A percentile compares a stretch with the other conserved stretches of the same genome.
Conservation (phyloP, 1,140 invertebrate species). For the Aphelenchoides fujianensis region DNA sequence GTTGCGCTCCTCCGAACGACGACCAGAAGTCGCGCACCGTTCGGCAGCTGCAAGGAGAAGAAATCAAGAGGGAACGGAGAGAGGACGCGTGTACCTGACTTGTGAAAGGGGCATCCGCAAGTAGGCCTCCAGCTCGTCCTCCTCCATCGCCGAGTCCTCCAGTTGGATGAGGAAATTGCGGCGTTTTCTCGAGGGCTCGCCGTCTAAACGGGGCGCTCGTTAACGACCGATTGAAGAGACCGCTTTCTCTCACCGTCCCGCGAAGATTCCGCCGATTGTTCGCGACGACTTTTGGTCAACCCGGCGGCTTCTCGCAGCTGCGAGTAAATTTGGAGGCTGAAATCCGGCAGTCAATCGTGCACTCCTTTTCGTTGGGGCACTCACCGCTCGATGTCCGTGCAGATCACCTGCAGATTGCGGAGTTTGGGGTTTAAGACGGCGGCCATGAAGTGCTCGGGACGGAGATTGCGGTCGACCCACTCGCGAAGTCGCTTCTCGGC, state of each 20-base stretch:
- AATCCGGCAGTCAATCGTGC: neutral
- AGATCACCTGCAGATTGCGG: slow-evolving; percentile 42
- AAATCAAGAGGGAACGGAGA: neutral
- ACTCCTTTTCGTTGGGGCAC: neutral
- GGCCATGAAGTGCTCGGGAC: slow-evolving; percentile 39
- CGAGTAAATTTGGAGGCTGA: slow-evolving; percentile 22
- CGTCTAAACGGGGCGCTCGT: slow-evolving; percentile 27
- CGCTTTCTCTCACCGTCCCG: neutral
- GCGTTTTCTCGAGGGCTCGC: slow-evolving; percentile 41
- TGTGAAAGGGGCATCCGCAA: slow-evolving; percentile 34
- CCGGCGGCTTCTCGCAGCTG: slow-evolving; percentile 14
- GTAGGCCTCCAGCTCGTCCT: slow-evolving; percentile 46
- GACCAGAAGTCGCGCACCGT: slow-evolving; percentile 45
- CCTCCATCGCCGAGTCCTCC: slow-evolving; percentile 45
- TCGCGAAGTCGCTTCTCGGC: slow-evolving; percentile 29
- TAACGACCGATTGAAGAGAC: neutral
- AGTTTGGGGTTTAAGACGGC: slow-evolving; percentile 46
- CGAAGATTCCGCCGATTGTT: neutral
- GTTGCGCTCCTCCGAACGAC: slow-evolving; percentile 40
- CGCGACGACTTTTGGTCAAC: slow-evolving; percentile 13
- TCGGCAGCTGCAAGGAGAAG: slow-evolving; percentile 33
- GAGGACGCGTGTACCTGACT: neutral
- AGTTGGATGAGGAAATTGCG: slow-evolving; percentile 38
- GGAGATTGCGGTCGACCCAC: slow-evolving; percentile 40
- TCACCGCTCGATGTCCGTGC: slow-evolving; percentile 42